These are phyloP conservation scores for Hippocampus kuda DNA, from an alignment of 2,797 vertebrate species.

Conservation along the genomic window DNA sequence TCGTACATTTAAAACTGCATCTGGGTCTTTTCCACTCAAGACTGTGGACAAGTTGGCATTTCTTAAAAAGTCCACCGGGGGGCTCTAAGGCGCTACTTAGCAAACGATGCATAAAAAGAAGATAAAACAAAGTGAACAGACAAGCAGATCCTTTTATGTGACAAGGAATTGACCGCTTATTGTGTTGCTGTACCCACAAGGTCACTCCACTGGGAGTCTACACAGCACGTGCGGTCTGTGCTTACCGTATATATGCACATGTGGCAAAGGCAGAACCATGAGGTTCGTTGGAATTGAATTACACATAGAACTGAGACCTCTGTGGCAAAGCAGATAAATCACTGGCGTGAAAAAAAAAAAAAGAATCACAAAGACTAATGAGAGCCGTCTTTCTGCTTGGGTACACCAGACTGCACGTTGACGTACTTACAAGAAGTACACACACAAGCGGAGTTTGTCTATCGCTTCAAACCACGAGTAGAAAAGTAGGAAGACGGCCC, in stretches of 20 bases:
- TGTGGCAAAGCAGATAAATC: not conserved
- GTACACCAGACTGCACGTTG: not conserved
- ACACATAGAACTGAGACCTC: too few species aligned
- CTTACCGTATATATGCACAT: constrained; percentile 7
- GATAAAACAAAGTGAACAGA: constrained; percentile 41
- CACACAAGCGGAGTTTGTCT: constrained; percentile 32
- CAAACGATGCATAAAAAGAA: constrained; percentile 18
- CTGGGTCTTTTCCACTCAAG: not conserved
- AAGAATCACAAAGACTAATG: not conserved
- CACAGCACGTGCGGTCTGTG: constrained; percentile 26
- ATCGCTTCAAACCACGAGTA: constrained; percentile 28
- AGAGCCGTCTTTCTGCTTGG: not conserved
- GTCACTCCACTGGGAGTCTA: constrained; percentile 14
- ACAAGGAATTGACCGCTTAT: constrained; percentile 41
- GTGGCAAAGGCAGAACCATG: constrained; percentile 4
- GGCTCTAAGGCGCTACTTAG: constrained; percentile 55
- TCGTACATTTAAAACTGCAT: not conserved
- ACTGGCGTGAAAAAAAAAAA: not conserved
- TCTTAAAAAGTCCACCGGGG: constrained; percentile 49
- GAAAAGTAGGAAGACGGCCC: constrained; percentile 20
- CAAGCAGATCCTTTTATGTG: constrained; percentile 40
- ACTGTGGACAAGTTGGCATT: constrained; percentile 1
- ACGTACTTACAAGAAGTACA: too few species aligned
- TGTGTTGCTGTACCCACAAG: constrained; percentile 19
- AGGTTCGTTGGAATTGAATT: not conserved